These are phyloP conservation scores for Platichthys flesus DNA, from an alignment of 2,113 vertebrate genomes.

Conservation along the genomic window DNA sequence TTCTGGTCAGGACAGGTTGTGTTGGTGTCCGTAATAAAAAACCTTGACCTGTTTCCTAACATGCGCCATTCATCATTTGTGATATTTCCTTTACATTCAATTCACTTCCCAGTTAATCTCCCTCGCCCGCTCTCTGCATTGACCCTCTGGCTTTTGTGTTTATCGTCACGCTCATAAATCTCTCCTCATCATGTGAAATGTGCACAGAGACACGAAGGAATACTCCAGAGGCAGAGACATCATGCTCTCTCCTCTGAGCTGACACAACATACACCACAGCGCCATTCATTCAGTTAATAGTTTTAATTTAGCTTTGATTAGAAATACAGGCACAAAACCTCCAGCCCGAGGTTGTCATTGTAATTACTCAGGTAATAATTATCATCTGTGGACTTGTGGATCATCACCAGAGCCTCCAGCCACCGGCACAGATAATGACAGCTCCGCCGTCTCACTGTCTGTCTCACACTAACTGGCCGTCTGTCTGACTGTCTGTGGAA, in stretches of 20 bases:
- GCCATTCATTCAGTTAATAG: slow-evolving; percentile 66
- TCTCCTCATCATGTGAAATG: slow-evolving; percentile 10
- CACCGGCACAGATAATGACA: slow-evolving; percentile 53
- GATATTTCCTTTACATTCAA: slow-evolving; percentile 21
- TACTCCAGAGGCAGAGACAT: slow-evolving; percentile 24
- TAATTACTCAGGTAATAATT: slow-evolving; percentile 75
- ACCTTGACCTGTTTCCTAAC: slow-evolving; percentile 1
- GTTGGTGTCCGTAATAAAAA: neutral
- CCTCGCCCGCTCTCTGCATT: neutral
- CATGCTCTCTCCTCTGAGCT: slow-evolving; percentile 37
- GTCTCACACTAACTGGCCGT: slow-evolving; percentile 6
- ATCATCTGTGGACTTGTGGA: slow-evolving; percentile 56
- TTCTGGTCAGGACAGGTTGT: neutral
- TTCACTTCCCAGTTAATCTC: slow-evolving; percentile 3
- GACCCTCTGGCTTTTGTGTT: slow-evolving; percentile 41
- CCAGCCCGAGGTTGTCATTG: slow-evolving; percentile 57
- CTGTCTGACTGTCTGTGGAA: slow-evolving; percentile 10
- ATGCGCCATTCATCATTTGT: neutral
- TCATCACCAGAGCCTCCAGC: slow-evolving; percentile 57
- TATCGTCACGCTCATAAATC: slow-evolving; percentile 26
- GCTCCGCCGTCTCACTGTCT: slow-evolving; percentile 26
- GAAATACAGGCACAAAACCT: slow-evolving; percentile 39
- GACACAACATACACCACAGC: slow-evolving; percentile 47
- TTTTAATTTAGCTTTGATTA: slow-evolving; percentile 71
- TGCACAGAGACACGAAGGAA: slow-evolving; percentile 34